phyloP scores from a whole-genome alignment of 2,113 vertebrate genomes.

The Sapayoa aenigma region DNA sequence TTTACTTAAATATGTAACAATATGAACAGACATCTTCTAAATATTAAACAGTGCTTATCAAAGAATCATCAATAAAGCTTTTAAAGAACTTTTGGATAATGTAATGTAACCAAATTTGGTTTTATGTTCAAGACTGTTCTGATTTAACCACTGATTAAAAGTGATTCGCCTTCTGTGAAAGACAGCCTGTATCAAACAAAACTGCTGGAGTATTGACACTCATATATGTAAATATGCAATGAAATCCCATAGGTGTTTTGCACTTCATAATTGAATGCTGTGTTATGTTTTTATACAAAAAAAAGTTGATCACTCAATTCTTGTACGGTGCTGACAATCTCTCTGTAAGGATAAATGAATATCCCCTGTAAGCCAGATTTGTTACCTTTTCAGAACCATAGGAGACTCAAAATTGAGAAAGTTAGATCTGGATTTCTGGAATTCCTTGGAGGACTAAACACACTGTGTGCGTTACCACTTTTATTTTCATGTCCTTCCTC shows the following conservation, averaged over 20 bases:
- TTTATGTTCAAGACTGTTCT: neutral
- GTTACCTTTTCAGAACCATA: neutral
- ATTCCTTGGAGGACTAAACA: neutral
- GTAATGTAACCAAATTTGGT: neutral
- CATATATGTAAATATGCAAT: neutral
- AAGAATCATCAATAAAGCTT: neutral
- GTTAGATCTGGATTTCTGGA: neutral
- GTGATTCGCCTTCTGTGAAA: neutral
- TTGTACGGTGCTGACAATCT: neutral
- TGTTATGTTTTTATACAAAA: neutral
- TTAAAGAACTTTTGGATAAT: neutral
- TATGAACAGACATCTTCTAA: neutral
- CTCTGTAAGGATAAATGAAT: neutral
- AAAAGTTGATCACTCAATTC: neutral
- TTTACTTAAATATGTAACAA: neutral
- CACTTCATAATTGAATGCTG: neutral
- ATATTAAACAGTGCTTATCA: neutral
- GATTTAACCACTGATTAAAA: neutral
- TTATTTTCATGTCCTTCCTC: neutral
- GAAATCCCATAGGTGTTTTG: neutral
- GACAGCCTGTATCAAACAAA: neutral
- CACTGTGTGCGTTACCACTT: neutral
- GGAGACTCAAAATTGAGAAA: neutral
- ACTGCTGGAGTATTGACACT: neutral
- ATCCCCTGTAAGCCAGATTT: neutral